Percentiles rank a stretch among this genome's conserved stretches.
phyloP scores from a whole-genome alignment of 2,888 invertebrate genomes.

The Aromia moschata region DNA sequence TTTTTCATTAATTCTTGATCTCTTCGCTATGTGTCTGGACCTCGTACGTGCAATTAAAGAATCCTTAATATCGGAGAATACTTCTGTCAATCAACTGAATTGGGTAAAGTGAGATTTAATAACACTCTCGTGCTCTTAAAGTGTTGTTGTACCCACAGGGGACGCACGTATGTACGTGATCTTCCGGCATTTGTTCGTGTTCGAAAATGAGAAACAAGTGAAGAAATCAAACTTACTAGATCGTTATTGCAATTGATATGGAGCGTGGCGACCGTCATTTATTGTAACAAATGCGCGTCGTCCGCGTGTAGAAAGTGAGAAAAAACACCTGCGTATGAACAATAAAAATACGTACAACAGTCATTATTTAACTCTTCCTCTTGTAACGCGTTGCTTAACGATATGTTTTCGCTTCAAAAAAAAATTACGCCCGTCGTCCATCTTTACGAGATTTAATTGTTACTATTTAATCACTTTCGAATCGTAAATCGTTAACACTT shows the following conservation, averaged over 20 bases:
- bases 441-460: not conserved
- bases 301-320: not conserved
- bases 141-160: too few relatives aligned
- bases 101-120: too few relatives aligned
- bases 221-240: not conserved
- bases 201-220: not conserved
- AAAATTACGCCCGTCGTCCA: not conserved
- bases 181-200: too few relatives aligned
- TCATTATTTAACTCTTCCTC: not conserved
- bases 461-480: not conserved
- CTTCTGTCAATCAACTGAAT: too few relatives aligned
- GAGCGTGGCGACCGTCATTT: not conserved
- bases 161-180: too few relatives aligned
- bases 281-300: not conserved
- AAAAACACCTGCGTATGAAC: not conserved
- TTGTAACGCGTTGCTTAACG: not conserved
- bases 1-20: too few relatives aligned
- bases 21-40: too few relatives aligned
- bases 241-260: not conserved
- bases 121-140: too few relatives aligned
- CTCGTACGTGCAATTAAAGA: too few relatives aligned
- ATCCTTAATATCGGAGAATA: too few relatives aligned
- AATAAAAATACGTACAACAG: not conserved
- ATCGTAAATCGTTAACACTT: not conserved
- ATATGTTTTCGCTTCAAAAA: not conserved